These are phyloP conservation scores for Toxotes jaculatrix DNA, from an alignment of 2,113 vertebrate genomes.

Conservation along the genomic window DNA sequence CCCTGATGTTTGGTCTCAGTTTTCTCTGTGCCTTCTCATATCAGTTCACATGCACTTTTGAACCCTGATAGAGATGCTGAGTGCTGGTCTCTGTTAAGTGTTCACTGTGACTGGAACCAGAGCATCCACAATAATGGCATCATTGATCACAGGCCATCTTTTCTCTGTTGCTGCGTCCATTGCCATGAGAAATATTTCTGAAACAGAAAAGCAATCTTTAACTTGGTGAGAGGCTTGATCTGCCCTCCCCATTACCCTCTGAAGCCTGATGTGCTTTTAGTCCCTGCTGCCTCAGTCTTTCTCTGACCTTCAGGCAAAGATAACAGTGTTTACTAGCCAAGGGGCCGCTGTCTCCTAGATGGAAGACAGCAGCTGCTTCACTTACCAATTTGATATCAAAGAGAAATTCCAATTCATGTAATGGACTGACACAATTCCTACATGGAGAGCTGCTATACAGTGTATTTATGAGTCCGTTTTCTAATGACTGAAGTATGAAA, in stretches of 20 bases:
- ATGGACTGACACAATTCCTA: neutral
- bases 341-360: constrained; percentile 1
- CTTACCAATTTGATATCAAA: neutral
- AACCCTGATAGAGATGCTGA: constrained; percentile 63
- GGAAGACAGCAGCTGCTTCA: constrained; percentile 1
- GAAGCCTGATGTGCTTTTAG: constrained; percentile 32
- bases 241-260: constrained; percentile 6
- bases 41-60: constrained; percentile 64
- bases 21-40: constrained; percentile 25
- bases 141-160: constrained; percentile 68
- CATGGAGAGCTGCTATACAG: neutral
- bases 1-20: constrained; percentile 11
- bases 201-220: constrained; percentile 33
- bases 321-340: constrained; percentile 12
- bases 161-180: constrained; percentile 22
- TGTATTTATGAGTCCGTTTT: neutral
- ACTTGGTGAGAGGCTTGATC: constrained; percentile 42
- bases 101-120: constrained; percentile 65
- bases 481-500: neutral
- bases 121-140: constrained; percentile 62
- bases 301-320: constrained; percentile 38
- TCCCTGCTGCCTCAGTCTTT: neutral
- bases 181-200: constrained; percentile 33
- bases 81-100: constrained; percentile 50
- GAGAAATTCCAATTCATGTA: neutral